These are phyloP conservation scores for Lasioglossum marginatum DNA, from an alignment of 2,888 invertebrate genomes.

Conservation along the genomic window DNA sequence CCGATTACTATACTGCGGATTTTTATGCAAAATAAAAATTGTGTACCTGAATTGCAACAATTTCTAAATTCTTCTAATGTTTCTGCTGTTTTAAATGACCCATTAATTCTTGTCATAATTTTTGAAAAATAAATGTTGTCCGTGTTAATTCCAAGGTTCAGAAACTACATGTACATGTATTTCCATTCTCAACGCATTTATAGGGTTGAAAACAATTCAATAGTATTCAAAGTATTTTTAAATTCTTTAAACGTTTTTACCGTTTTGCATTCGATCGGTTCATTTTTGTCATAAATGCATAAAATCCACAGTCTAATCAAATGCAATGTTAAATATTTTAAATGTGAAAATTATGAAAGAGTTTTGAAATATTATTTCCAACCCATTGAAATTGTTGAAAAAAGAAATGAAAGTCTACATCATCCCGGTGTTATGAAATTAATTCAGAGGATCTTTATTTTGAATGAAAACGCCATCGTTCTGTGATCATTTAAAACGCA, in stretches of 20 bases:
- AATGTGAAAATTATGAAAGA: neutral
- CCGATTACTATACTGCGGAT: too few relatives aligned
- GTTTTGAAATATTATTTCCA: neutral
- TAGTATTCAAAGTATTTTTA: too few relatives aligned
- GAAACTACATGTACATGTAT: too few relatives aligned
- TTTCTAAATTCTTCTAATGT: too few relatives aligned
- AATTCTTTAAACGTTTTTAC: neutral
- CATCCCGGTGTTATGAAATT: neutral
- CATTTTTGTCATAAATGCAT: neutral
- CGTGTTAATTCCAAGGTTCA: too few relatives aligned
- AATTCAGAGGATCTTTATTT: neutral
- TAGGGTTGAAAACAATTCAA: neutral
- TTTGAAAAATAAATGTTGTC: too few relatives aligned
- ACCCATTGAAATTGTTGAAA: neutral
- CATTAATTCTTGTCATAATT: too few relatives aligned
- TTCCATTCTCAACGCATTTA: too few relatives aligned
- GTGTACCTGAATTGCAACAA: neutral
- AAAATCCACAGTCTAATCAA: neutral
- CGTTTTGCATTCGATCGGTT: neutral
- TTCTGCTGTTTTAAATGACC: too few relatives aligned
- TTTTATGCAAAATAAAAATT: neutral
- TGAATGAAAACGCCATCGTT: neutral
- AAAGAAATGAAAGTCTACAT: neutral
- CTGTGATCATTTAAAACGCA: too few relatives aligned
- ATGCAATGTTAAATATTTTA: neutral